phyloP scores from a whole-genome alignment of 2,888 invertebrate species.

The Volucella bombylans region DNA sequence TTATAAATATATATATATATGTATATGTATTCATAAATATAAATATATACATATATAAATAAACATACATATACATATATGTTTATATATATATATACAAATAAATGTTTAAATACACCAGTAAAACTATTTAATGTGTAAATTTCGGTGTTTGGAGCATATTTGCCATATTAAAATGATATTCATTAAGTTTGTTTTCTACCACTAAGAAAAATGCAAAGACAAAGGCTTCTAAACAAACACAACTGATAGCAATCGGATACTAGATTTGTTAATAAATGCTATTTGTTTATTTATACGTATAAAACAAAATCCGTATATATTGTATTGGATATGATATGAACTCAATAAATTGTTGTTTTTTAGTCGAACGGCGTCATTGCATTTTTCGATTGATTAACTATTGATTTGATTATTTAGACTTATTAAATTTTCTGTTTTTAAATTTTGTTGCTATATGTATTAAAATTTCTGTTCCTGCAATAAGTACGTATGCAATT shows the following conservation, averaged over 20 bases:
- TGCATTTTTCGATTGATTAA: slow-evolving; percentile 48
- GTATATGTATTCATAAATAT: slow-evolving; percentile 17
- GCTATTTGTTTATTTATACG: too few relatives aligned
- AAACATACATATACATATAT: slow-evolving; percentile 31
- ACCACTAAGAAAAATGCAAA: slow-evolving; percentile 36
- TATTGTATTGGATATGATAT: too few relatives aligned
- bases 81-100: slow-evolving; percentile 11
- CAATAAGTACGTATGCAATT: too few relatives aligned
- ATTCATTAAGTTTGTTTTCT: slow-evolving; percentile 45
- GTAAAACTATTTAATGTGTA: slow-evolving; percentile 58
- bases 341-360: too few relatives aligned
- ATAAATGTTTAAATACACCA: slow-evolving; percentile 50
- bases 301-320: too few relatives aligned
- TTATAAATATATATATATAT: slow-evolving; percentile 26
- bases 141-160: slow-evolving; percentile 77
- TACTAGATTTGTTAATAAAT: too few relatives aligned
- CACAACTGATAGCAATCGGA: not conserved
- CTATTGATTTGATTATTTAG: slow-evolving; percentile 16
- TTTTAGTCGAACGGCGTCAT: not conserved
- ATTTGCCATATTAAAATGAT: slow-evolving; percentile 62
- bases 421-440: slow-evolving; percentile 8
- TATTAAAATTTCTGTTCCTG: slow-evolving; percentile 5
- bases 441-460: slow-evolving; percentile 55
- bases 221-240: slow-evolving; percentile 14
- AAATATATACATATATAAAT: slow-evolving; percentile 12